These are phyloP conservation scores for Melipona quadrifasciata DNA, from an alignment of 1,140 invertebrate genomes.

Conservation along the genomic window DNA sequence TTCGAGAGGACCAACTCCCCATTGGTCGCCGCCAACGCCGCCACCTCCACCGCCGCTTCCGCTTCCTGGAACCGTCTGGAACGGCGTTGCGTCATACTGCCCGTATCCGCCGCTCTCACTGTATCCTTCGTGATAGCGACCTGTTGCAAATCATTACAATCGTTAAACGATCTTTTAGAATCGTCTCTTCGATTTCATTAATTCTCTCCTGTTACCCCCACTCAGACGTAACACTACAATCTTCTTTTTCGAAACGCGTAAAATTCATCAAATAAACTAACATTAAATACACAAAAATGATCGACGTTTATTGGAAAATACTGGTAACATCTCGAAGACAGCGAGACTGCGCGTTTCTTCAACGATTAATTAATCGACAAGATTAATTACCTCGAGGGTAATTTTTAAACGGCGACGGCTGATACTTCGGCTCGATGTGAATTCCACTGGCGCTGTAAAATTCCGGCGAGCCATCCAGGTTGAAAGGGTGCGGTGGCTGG, in stretches of 20 bases:
- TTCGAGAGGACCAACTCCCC: constrained; percentile 78
- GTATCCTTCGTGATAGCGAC: constrained; percentile 87
- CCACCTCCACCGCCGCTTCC: constrained; percentile 81
- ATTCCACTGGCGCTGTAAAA: constrained; percentile 86
- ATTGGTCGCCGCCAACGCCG: constrained; percentile 79
- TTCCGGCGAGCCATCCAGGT: constrained; percentile 87
- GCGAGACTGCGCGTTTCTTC: neutral
- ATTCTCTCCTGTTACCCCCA: neutral
- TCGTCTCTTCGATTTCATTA: too few relatives aligned
- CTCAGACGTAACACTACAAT: too few relatives aligned
- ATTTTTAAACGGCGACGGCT: constrained; percentile 85
- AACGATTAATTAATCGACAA: neutral
- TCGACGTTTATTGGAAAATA: too few relatives aligned
- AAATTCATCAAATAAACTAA: too few relatives aligned
- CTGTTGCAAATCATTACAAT: constrained; percentile 65
- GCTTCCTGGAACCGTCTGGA: constrained; percentile 90
- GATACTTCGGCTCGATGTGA: constrained; percentile 86
- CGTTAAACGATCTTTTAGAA: neutral
- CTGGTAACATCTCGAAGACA: neutral
- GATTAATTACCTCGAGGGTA: constrained; percentile 84
- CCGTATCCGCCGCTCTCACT: constrained; percentile 83
- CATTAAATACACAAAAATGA: too few relatives aligned
- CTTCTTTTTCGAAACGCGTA: neutral
- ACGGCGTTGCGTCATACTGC: constrained; percentile 88
- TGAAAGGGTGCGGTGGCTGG: constrained; percentile 82